Conservation (phyloP, 1,140 invertebrate genomes). For the Nephotettix cincticeps region DNA sequence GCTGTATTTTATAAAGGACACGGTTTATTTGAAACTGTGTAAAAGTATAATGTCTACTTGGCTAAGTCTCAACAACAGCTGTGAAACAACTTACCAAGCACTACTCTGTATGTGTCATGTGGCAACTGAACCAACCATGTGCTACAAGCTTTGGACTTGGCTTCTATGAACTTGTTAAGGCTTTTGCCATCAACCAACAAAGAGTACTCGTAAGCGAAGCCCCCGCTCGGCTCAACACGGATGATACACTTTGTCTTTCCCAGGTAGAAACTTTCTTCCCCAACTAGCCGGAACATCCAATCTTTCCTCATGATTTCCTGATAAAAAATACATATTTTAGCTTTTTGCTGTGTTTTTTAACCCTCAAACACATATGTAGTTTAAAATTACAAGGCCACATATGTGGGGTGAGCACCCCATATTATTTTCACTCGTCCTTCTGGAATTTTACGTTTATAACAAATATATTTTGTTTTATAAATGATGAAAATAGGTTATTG, state of each 20-base stretch:
- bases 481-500: too few relatives aligned
- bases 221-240: conserved; percentile 69
- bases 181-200: conserved; percentile 74
- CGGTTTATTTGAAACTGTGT: too few relatives aligned
- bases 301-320: conserved; percentile 75
- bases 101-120: conserved; percentile 58
- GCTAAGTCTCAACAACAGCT: too few relatives aligned
- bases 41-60: too few relatives aligned
- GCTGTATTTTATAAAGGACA: too few relatives aligned
- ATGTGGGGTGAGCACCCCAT: too few relatives aligned
- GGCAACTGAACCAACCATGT: conserved; percentile 57
- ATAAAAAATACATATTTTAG: conserved; percentile 41
- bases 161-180: conserved; percentile 74
- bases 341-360: too few relatives aligned
- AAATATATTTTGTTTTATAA: too few relatives aligned
- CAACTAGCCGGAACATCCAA: conserved; percentile 89
- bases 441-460: too few relatives aligned
- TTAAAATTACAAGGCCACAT: too few relatives aligned
- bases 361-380: too few relatives aligned
- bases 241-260: conserved; percentile 51
- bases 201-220: conserved; percentile 78
- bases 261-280: conserved; percentile 58
- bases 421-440: too few relatives aligned
- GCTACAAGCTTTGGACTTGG: conserved; percentile 66
- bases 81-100: conserved; percentile 73